A percentile compares a stretch with the other conserved stretches of the same genome.
These are phyloP conservation scores for Eretmochelys imbricata DNA, from an alignment of 2,113 vertebrate genomes.

Conservation along the genomic window DNA sequence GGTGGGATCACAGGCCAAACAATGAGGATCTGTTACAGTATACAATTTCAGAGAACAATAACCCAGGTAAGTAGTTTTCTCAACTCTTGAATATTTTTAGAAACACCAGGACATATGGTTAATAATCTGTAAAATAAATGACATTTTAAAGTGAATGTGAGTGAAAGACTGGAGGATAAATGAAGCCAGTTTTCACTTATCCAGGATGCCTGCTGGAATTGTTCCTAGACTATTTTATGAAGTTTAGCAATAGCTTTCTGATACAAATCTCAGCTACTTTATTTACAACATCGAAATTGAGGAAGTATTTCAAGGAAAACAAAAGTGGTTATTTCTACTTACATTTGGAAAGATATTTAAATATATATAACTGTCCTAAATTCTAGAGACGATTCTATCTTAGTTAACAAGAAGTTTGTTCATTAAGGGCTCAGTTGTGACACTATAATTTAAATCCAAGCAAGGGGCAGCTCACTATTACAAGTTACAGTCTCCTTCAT, in stretches of 20 bases:
- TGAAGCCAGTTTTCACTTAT: not conserved
- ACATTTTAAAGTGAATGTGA: not conserved
- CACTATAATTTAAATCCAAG: not conserved
- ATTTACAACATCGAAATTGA: not conserved
- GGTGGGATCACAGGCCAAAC: slow-evolving; percentile 52
- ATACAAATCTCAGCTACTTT: not conserved
- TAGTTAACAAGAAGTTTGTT: not conserved
- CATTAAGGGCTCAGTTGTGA: not conserved
- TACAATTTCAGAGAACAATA: slow-evolving; percentile 9
- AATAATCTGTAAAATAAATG: not conserved
- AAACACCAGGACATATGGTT: not conserved
- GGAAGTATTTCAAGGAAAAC: not conserved
- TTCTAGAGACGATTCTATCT: not conserved
- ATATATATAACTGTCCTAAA: not conserved
- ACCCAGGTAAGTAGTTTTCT: slow-evolving; percentile 49
- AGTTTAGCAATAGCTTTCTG: not conserved
- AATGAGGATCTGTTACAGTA: slow-evolving; percentile 10
- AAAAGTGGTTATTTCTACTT: not conserved
- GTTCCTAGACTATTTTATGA: not conserved
- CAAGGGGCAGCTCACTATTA: not conserved
- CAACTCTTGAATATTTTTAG: slow-evolving; percentile 18
- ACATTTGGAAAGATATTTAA: not conserved
- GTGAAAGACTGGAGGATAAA: not conserved
- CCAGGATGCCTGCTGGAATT: too few relatives aligned
- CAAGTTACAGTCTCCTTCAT: not conserved